Base-by-base conservation (phyloP, 2,888 invertebrate genomes). In the Herminia tarsipennalis region DNA sequence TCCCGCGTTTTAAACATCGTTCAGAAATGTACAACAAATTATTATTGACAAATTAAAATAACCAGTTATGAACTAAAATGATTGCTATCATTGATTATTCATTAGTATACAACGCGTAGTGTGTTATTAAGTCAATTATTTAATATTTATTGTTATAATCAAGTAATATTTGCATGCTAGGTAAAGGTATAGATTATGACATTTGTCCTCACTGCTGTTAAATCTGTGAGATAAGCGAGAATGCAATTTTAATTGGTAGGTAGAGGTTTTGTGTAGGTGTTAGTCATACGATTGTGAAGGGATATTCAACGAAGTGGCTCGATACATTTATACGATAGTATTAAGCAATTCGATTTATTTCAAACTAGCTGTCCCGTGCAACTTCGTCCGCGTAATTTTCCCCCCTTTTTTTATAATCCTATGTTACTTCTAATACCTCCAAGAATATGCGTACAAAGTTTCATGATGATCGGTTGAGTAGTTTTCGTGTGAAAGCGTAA, bases 61-160 rank as follows among this genome's bases (percentile, higher is more conserved):
- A 33, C 16, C n/a, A 5, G 21, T 32, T 25, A 52, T 49, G 25
- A 43, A 56, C 56, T 50, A 53, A 37, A 6, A 9, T 6, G 18
- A 32, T 32, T 48, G 28, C 43, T 5, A 5, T 46, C 56, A 52
- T 57, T 54, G 36, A 56, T 60, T 55, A 59, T 36, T 59, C 42
- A 60, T 55, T 49, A 40, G 12, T 24, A 49, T 50, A 56, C 45
- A 30, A 13, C 55, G 53, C 50, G 58, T 44, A 45, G 50, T 46
- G 55, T 54, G 56, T 61, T 65, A 71, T 66, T 66, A 62, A 59
- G 46, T 54, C 66, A 52, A 71, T 68, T 51, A 59, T 55, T 62
- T 58, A 64, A 66, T 64, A 70, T 73, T 71, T 72, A 70, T 72
- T 43, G 56, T 22, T 40, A 55, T 76, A 74, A 70, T 76, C 64